Conservation (phyloP, 1,140 invertebrate species). For the Pseudomyrmex gracilis region DNA sequence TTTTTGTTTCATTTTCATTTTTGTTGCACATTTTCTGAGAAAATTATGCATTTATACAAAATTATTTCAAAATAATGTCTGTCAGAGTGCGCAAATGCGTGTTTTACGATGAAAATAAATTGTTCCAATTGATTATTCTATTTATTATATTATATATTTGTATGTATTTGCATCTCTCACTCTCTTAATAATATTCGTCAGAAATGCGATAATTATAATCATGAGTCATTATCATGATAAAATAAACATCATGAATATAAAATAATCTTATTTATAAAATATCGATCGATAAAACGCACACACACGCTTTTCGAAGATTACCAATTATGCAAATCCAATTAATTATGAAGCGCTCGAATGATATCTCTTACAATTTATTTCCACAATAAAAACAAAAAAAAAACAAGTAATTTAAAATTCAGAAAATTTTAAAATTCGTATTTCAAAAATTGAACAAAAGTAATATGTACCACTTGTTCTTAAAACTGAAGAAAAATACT, state of each 20-base stretch:
- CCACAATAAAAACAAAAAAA: too few species aligned
- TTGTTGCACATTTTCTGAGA: not conserved
- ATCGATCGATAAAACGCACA: slow-evolving; percentile 10
- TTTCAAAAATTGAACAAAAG: not conserved
- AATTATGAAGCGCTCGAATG: not conserved
- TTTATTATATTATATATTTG: not conserved
- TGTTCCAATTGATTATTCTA: slow-evolving; percentile 32
- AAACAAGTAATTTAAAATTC: too few species aligned
- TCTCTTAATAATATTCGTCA: slow-evolving; percentile 18
- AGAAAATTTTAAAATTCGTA: too few species aligned
- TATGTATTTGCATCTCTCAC: slow-evolving; percentile 21
- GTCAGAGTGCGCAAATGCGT: not conserved
- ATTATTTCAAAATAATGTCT: slow-evolving; percentile 28
- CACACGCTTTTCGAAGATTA: slow-evolving; percentile 3
- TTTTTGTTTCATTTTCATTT: not conserved
- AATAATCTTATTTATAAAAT: slow-evolving; percentile 3
- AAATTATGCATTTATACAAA: not conserved
- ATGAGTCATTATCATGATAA: not conserved
- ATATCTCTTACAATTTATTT: too few species aligned
- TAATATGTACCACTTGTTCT: not conserved
- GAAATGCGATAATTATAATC: slow-evolving; percentile 21
- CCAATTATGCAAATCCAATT: not conserved
- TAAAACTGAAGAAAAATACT: not conserved
- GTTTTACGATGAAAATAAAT: slow-evolving; percentile 32
- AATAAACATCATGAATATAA: not conserved